Evolutionary conservation across 2,888 invertebrate genomes (phyloP).

Genomic region (Antitype chi): DNA sequence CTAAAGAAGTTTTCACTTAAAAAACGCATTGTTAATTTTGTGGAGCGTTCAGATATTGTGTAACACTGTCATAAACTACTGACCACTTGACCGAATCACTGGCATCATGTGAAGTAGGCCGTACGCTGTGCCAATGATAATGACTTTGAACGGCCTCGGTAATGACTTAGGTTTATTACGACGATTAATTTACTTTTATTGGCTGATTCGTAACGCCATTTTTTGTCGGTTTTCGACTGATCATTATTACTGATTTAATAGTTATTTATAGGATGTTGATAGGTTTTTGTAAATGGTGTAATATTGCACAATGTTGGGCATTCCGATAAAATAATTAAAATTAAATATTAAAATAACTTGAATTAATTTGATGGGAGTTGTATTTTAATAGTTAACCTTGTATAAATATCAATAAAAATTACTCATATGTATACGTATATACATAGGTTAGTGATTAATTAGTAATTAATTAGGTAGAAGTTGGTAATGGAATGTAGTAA

Average conservation of each 20-base stretch:
- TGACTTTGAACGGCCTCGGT: conserved; percentile 76
- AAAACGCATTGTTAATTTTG: conserved; percentile 5
- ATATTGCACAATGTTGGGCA: conserved; percentile 35
- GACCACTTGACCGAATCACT: conserved; percentile 24
- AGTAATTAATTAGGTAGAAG: too few relatives aligned
- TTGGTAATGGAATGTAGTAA: too few relatives aligned
- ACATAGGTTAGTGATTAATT: too few relatives aligned
- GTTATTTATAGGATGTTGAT: conserved; percentile 34
- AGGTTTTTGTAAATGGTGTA: conserved; percentile 10
- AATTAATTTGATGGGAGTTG: conserved; percentile 6
- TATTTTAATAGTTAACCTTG: conserved; percentile 3
- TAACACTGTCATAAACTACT: conserved; percentile 3
- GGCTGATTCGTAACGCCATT: conserved; percentile 58
- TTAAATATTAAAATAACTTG: neutral
- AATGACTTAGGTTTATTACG: conserved; percentile 60
- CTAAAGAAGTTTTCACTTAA: too few relatives aligned
- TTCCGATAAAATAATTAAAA: neutral
- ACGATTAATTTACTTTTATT: conserved; percentile 56
- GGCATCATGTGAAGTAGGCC: conserved; percentile 39
- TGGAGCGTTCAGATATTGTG: conserved; percentile 1
- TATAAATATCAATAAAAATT: neutral
- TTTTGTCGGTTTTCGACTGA: conserved; percentile 34
- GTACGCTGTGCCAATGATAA: conserved; percentile 54
- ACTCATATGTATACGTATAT: too few relatives aligned
- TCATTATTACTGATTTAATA: conserved; percentile 22